Base-by-base conservation (phyloP, 2,888 invertebrate species). In the Polymixis flavicincta region DNA sequence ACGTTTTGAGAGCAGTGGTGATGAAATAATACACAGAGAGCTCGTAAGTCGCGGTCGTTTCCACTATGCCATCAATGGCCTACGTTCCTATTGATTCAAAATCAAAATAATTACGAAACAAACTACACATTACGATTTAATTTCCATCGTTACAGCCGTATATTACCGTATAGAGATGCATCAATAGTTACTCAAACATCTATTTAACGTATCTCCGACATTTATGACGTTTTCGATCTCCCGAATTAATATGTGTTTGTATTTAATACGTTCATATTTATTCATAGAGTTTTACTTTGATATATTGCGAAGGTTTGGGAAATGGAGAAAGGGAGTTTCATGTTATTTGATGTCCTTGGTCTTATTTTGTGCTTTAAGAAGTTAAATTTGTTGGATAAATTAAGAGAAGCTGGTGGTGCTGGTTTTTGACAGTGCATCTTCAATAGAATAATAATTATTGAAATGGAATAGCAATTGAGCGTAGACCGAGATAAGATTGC, bases 281-380 rank as follows among this genome's bases (percentile, higher is more conserved):
- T 87, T 86, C 87, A 88, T 87, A 76, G 80, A 9, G 14, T 71
- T 83, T 80, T 71, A 67, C 17, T 77, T 76, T 81, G 85, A 83
- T 81, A 75, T 80, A 81, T 77, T 78, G 59, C 69, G 63, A 83
- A 50, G 71, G 70, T 54, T 79, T 64, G 73, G 52, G 37, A 65
- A 76, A 76, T 85, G 50, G 70, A 75, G 45, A 55, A 32, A 59
- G 32, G 67, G 66, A 55, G 57, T 77, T 77, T 79, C 60, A 54
- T 71, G 65, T 74, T 76, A 67, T 68, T 68, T 48, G 32, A 72
- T 76, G 77, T 80, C 80, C 80, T 83, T 79, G 66, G 42, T 19
- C 48, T 48, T 28, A 28, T 22, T 5, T 14, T 50, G 14, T 8
- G 25, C 19, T 64, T 0, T 28, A 48, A 8, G 28, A 9, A 48